These are phyloP conservation scores for Tigriopus californicus DNA, from an alignment of 2,888 invertebrate genomes.

Conservation along the genomic window DNA sequence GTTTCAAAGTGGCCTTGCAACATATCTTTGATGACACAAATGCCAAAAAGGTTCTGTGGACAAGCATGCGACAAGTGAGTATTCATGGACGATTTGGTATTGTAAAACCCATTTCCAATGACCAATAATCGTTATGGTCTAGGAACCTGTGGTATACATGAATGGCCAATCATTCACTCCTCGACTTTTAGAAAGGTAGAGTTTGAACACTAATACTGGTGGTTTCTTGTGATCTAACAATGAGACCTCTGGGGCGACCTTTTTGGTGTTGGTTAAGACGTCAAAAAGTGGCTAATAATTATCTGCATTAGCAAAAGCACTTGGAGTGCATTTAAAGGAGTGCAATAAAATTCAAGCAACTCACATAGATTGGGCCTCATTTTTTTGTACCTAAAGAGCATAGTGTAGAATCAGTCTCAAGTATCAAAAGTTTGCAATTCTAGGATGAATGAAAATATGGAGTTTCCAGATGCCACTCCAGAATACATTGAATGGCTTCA, in stretches of 20 bases:
- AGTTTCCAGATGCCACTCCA: slow-evolving; percentile 7
- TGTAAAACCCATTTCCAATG: background rate
- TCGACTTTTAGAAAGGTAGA: slow-evolving; percentile 7
- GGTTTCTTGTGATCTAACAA: background rate
- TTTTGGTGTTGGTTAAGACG: no score
- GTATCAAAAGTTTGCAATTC: background rate
- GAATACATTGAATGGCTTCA: slow-evolving; percentile 15
- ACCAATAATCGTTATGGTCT: background rate
- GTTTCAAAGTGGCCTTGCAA: slow-evolving; percentile 1
- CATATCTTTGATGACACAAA: background rate
- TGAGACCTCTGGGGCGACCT: no score
- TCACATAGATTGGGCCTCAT: no score
- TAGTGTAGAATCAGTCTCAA: no score
- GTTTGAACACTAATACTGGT: background rate
- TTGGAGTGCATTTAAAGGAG: no score
- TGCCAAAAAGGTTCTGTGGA: slow-evolving; percentile 8
- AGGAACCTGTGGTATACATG: slow-evolving; percentile 16
- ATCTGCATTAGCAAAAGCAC: no score
- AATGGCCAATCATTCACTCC: slow-evolving; percentile 15
- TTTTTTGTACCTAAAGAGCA: no score
- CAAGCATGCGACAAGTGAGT: slow-evolving; percentile 13
- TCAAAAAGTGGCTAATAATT: no score
- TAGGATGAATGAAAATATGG: slow-evolving; percentile 16
- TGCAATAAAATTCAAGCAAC: no score
- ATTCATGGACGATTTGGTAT: background rate